These are phyloP conservation scores for Acanthaster planci DNA, from an alignment of 35 echinoderm and acorn worm genomes.

Conservation along the genomic window DNA sequence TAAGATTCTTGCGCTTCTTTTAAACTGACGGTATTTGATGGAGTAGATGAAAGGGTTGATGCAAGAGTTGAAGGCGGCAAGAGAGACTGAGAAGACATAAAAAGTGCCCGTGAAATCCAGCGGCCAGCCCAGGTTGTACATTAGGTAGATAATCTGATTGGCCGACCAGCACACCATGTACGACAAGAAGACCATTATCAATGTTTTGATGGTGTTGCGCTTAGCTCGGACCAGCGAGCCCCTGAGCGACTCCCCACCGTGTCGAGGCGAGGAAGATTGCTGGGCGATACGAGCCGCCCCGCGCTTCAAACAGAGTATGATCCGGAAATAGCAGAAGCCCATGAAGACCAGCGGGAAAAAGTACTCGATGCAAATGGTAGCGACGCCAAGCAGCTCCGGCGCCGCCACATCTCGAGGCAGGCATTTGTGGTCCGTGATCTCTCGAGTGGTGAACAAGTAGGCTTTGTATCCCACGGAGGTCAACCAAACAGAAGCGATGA, in stretches of 20 bases:
- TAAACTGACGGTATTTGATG: conserved; percentile 64
- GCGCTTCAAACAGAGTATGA: background rate
- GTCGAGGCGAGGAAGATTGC: background rate
- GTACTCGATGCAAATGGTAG: conserved; percentile 20
- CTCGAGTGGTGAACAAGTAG: background rate
- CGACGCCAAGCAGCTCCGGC: background rate
- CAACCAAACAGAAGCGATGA: conserved; percentile 3
- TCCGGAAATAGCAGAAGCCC: background rate
- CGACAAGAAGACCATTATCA: conserved; percentile 51
- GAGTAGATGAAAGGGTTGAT: conserved; percentile 81
- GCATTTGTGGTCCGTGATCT: background rate
- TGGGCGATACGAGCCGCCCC: background rate
- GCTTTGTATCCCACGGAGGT: background rate
- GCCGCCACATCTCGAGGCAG: background rate
- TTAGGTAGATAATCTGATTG: conserved; percentile 68
- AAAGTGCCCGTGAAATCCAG: conserved; percentile 42
- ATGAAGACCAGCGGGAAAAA: conserved; percentile 12
- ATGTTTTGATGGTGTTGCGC: conserved; percentile 50
- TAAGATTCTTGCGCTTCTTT: no score
- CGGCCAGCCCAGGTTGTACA: conserved; percentile 48
- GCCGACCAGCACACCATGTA: conserved; percentile 81
- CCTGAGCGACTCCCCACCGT: background rate
- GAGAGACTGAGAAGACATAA: conserved; percentile 42
- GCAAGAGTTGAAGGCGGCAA: conserved; percentile 67
- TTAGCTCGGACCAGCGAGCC: conserved; percentile 24